Base-by-base conservation (phyloP, 2,113 vertebrate species). In the Anser brachyrhynchus region DNA sequence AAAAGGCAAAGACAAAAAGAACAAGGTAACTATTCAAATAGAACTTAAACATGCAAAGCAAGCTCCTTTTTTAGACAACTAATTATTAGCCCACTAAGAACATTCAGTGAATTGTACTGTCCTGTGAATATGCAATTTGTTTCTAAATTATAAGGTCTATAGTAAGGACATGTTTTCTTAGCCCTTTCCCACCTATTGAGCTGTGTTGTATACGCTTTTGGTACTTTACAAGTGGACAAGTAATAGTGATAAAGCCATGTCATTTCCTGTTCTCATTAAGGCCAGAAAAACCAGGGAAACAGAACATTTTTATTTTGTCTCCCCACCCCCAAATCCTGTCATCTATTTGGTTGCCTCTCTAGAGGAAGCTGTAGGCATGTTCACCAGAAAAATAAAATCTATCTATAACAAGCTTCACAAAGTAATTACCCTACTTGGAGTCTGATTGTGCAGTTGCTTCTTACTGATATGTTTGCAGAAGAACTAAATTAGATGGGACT, bases 1-100 rank as follows among this genome's bases (percentile, higher is more conserved):
- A 94, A 88, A 58, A 80, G 54, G 9, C 16, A 93, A 77, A 89
- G 73, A 84, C 44, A 93, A 85, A 85, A 84, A 41, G 21, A 62
- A 80, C 25, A 71, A 85, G 46, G 28, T 62, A 84, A 58, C 28
- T 86, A 55, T 44, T 77, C 69, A 95, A 81, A 92, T 20, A 84
- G 9, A 81, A 43, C 26, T 44, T n/a, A 10, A 37, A 57, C 26
- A 51, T 2, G 3, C 7, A 6, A 71, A 81, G 15, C 2, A 8
- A 84, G 31, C 22, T 69, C 3, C 19, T 70, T 74, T 82, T 44
- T 78, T 78, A 93, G 16, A 49, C 18, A 44, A 79, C 44, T 17
- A 89, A 65, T 87, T 81, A 81, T 71, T 89, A 76, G 28, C 81
- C 11, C 22, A 64, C 79, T 46, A 77, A 46, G 28, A 67, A 17